Evolutionary conservation across 2,113 vertebrate species (phyloP).

Genomic region (Sakesphorus luctuosus): DNA sequence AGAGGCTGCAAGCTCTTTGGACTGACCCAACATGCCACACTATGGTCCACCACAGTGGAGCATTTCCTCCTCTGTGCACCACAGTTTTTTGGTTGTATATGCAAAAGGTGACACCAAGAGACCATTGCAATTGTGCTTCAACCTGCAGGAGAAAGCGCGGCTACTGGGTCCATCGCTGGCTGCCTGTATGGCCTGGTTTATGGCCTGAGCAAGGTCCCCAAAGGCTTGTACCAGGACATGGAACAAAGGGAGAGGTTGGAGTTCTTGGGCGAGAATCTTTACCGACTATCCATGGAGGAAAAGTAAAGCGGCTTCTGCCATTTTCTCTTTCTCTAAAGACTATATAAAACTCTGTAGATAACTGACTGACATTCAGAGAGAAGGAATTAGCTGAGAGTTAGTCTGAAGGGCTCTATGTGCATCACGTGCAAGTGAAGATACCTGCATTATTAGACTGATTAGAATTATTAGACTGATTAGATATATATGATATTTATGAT

Average conservation of each 20-base stretch:
- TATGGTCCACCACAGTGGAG: accelerated
- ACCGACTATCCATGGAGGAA: conserved; percentile 84
- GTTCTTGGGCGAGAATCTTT: conserved; percentile 84
- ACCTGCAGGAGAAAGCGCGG: conserved; percentile 86
- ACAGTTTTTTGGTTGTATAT: accelerated
- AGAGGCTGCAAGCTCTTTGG: background rate
- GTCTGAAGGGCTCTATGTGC: background rate
- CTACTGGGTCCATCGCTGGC: conserved; percentile 90
- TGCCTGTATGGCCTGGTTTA: conserved; percentile 91
- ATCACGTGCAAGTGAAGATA: background rate
- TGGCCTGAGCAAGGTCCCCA: conserved; percentile 82
- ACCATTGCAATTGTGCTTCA: background rate
- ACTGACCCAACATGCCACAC: background rate
- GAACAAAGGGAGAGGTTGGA: conserved; percentile 85
- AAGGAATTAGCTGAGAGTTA: background rate
- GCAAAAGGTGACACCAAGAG: background rate
- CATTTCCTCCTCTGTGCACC: background rate
- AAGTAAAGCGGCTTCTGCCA: conserved; percentile 81
- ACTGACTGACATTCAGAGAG: background rate
- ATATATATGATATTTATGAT: background rate
- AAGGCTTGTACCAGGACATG: conserved; percentile 84
- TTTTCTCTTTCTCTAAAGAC: conserved; percentile 60
- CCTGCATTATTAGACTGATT: background rate
- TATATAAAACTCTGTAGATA: conserved; percentile 27
- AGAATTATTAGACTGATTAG: background rate